Evolutionary conservation across 2,113 vertebrate species (phyloP), one percentile per base, ranked within the genome.

Genomic region (Apeltes quadracus): DNA sequence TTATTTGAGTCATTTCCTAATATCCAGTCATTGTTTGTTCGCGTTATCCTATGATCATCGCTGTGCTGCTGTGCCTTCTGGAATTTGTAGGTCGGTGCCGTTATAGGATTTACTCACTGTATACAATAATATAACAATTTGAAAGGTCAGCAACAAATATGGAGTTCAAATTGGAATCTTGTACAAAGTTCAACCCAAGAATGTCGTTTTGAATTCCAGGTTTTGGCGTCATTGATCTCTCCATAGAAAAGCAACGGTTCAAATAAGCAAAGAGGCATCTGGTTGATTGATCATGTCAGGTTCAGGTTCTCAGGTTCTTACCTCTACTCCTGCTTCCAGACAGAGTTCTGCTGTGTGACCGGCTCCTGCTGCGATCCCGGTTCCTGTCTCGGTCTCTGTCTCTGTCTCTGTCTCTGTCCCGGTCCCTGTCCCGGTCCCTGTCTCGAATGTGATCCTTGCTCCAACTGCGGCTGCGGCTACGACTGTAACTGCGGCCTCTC

Each of bases 391-490:
- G 92, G 55, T 95, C 96, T 44, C 96, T 91, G 1, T 90, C n/a
- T n/a, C n/a, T n/a, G n/a, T n/a, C n/a, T n/a, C n/a, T n/a, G n/a
- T n/a, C n/a, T n/a, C n/a, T n/a, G n/a, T n/a, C 90, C 13, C 91
- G 29, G 0, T 93, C 92, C 41, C 97, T 90, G 48, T 97, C 96
- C 80, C 96, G 90, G 39, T 98, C 97, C 0, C 97, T 91, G 69
- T 97, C 97, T 18, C 97, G 93, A 58, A 93, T 61, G 10, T 95
- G 92, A 76, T 97, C 96, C 83, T 97, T 98, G 91, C 96, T 98
- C 96, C 97, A 96, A 76, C 97, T 99, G 58, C 97, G 93, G 76
- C 97, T 98, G 4, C 96, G 94, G 86, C 97, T 99, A 18, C 96
- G 94, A 83, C 96, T 99, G 84, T 96, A 97, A 87, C 95, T 98